Evolutionary conservation across 1,140 invertebrate genomes (phyloP).

Genomic region (Globodera rostochiensis): DNA sequence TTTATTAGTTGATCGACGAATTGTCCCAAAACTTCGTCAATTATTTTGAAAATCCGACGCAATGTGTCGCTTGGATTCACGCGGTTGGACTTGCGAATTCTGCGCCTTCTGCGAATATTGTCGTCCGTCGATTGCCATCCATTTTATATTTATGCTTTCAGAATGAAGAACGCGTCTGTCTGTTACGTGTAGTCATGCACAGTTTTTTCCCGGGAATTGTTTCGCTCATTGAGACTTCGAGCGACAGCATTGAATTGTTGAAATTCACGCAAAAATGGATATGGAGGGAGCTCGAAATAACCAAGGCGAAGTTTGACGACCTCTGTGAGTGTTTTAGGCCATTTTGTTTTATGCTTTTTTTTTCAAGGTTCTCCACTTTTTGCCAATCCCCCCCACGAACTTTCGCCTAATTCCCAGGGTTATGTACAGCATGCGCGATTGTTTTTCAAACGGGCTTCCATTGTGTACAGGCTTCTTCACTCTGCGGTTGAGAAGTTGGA

Average conservation of each 20-base stretch:
- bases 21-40: slow-evolving; percentile 35
- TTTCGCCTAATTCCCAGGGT: slow-evolving; percentile 32
- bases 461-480: slow-evolving; percentile 22
- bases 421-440: slow-evolving; percentile 36
- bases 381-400: slow-evolving; percentile 22
- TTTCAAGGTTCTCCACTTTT: slow-evolving; percentile 33
- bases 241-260: slow-evolving; percentile 8
- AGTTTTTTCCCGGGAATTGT: slow-evolving; percentile 39
- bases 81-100: slow-evolving; percentile 43
- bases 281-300: slow-evolving; percentile 44
- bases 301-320: slow-evolving; percentile 43
- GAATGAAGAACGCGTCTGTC: slow-evolving; percentile 41
- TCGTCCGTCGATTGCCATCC: slow-evolving; percentile 10
- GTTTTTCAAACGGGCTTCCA: slow-evolving; percentile 41
- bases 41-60: slow-evolving; percentile 30
- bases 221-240: slow-evolving; percentile 19
- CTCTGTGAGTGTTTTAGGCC: slow-evolving; percentile 27
- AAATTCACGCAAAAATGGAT: slow-evolving; percentile 45
- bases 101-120: slow-evolving; percentile 34
- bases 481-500: slow-evolving; percentile 3
- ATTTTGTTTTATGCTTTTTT: not conserved
- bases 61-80: slow-evolving; percentile 29
- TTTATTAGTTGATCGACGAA: slow-evolving; percentile 38
- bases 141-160: slow-evolving; percentile 9
- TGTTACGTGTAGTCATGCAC: slow-evolving; percentile 35